A percentile compares a stretch with the other conserved stretches of the same genome.
Evolutionary conservation across 2,888 invertebrate species (phyloP).

Genomic region (Athalia circularis): DNA sequence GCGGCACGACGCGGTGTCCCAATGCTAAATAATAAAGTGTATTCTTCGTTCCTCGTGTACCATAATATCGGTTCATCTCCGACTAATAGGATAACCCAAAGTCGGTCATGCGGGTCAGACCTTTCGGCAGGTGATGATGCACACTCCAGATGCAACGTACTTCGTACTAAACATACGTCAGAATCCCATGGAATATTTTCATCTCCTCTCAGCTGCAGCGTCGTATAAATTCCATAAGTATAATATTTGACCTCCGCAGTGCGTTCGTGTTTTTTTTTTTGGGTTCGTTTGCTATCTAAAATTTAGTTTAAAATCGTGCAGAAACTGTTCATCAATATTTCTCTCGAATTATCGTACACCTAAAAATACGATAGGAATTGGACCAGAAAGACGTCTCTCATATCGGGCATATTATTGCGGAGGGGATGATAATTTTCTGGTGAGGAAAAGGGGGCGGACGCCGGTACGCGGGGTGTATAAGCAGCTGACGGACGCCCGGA

Average conservation of each 20-base stretch:
- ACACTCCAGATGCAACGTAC: slow-evolving; percentile 61
- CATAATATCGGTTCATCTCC: slow-evolving; percentile 25
- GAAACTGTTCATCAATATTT: no score
- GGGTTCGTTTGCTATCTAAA: no score
- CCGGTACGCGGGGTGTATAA: slow-evolving; percentile 53
- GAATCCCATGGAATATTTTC: slow-evolving; percentile 16
- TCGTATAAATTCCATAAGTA: no score
- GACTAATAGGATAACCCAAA: slow-evolving; percentile 71
- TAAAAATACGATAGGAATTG: no score
- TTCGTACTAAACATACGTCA: slow-evolving; percentile 5
- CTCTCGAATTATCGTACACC: no score
- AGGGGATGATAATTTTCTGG: slow-evolving; percentile 35
- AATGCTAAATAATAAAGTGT: slow-evolving; percentile 22
- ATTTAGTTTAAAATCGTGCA: no score
- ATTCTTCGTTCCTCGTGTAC: background rate
- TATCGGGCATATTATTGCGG: background rate
- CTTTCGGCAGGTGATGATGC: slow-evolving; percentile 63
- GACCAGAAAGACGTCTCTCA: no score
- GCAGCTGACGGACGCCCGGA: slow-evolving; percentile 48
- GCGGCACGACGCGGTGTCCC: background rate
- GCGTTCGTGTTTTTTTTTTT: no score
- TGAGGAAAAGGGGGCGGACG: slow-evolving; percentile 51
- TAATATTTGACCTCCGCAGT: no score
- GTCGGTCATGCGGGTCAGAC: slow-evolving; percentile 66
- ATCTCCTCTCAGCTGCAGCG: slow-evolving; percentile 11